A percentile compares a stretch with the other conserved stretches of the same genome.
Conservation (phyloP, 2,113 vertebrate genomes). For the Bambusicola thoracicus region DNA sequence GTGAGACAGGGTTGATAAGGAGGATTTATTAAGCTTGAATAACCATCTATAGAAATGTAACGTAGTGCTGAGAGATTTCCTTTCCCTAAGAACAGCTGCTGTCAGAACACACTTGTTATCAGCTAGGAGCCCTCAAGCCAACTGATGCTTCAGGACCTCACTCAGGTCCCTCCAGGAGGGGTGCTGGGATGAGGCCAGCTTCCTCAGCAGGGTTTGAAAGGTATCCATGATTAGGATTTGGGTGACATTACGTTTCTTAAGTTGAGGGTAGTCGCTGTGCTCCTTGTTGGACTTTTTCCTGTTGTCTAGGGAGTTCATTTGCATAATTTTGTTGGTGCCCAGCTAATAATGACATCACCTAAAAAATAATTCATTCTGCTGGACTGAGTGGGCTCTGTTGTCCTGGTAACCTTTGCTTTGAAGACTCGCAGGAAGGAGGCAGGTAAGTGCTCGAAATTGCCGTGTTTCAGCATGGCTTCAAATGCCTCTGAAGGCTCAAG, state of each 20-base stretch:
- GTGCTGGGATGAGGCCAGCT: not conserved
- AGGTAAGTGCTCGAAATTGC: slow-evolving; percentile 70
- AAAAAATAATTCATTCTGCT: slow-evolving; percentile 19
- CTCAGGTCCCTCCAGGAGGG: not conserved
- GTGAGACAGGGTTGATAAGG: not conserved
- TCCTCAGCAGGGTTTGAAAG: not conserved
- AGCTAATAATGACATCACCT: not conserved
- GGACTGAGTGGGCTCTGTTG: slow-evolving; percentile 26
- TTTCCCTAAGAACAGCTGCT: not conserved
- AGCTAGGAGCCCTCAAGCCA: not conserved
- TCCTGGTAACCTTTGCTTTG: slow-evolving; percentile 57
- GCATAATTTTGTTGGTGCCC: slow-evolving; percentile 12
- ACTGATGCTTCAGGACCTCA: not conserved
- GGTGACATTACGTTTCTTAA: not conserved
- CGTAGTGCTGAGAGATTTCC: not conserved
- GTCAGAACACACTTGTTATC: not conserved
- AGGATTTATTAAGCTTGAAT: slow-evolving; percentile 16
- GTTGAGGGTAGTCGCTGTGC: not conserved
- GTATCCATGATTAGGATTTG: not conserved
- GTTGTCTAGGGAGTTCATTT: slow-evolving; percentile 34
- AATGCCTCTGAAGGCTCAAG: not conserved
- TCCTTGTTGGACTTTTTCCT: not conserved
- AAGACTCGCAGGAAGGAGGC: slow-evolving; percentile 17
- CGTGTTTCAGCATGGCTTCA: slow-evolving; percentile 46
- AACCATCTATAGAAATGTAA: not conserved